Conservation (phyloP, 2,888 invertebrate genomes). For the Megamerina dolium region DNA sequence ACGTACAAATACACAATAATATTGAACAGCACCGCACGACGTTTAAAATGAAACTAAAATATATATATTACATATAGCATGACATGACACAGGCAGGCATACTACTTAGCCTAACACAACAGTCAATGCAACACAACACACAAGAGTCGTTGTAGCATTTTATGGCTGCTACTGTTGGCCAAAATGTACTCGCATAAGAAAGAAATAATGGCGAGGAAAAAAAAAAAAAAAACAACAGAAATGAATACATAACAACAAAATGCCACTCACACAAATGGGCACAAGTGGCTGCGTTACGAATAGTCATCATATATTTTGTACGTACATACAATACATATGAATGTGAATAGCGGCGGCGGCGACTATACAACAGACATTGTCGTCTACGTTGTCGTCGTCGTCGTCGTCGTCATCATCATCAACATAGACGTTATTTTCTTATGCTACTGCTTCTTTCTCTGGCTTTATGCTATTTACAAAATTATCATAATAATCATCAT, state of each 20-base stretch:
- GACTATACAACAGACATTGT: constrained; percentile 1
- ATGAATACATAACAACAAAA: constrained; percentile 13
- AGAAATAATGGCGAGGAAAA: no score
- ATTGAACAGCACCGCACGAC: constrained; percentile 41
- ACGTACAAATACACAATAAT: no score
- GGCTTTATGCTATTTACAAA: no score
- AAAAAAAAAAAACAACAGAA: no score
- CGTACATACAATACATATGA: no score
- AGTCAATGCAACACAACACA: no score
- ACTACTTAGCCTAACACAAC: no score
- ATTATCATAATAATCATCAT: no score
- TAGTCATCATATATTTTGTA: no score
- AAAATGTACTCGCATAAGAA: constrained; percentile 20
- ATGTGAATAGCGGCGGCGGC: constrained; percentile 24
- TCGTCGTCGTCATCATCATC: constrained; percentile 1
- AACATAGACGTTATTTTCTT: constrained; percentile 2
- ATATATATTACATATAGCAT: constrained; percentile 30
- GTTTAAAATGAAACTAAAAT: constrained; percentile 46
- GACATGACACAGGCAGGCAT: background rate
- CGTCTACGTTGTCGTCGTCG: constrained; percentile 2
- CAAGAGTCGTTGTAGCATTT: constrained; percentile 7
- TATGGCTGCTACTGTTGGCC: constrained; percentile 19
- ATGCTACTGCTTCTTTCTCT: no score
- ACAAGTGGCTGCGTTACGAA: no score
- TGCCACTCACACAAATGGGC: constrained; percentile 1